phyloP scores from a whole-genome alignment of 2,113 vertebrate genomes.

The Heterotilapia buettikoferi region DNA sequence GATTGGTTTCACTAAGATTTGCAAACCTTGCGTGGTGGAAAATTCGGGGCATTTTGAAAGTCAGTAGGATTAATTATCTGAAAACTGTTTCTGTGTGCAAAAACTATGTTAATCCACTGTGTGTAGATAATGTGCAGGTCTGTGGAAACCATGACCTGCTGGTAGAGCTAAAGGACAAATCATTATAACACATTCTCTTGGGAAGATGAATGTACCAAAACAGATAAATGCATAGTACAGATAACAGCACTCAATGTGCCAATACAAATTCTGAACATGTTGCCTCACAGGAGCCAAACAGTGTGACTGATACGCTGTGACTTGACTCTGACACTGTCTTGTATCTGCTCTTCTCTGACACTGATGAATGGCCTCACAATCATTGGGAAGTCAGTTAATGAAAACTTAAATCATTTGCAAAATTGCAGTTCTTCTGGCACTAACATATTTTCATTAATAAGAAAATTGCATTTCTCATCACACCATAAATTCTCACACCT shows the following conservation, averaged over 20 bases:
- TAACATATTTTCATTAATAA: background rate
- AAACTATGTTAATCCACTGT: background rate
- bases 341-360: constrained; percentile 6
- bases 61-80: background rate
- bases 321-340: background rate
- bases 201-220: background rate
- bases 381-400: background rate
- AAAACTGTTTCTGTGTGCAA: background rate
- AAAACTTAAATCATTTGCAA: background rate
- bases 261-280: background rate
- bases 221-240: background rate
- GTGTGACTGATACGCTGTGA: background rate
- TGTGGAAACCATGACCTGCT: background rate
- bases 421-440: background rate
- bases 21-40: background rate
- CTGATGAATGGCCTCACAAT: constrained; percentile 22
- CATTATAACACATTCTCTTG: background rate
- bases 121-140: background rate
- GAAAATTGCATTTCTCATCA: constrained; percentile 29
- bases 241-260: background rate
- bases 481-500: background rate
- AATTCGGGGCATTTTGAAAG: background rate
- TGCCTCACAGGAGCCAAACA: background rate
- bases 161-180: background rate
- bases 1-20: background rate